Evolutionary conservation across 2,113 vertebrate genomes (phyloP).

Genomic region (Melanerpes aurifrons): DNA sequence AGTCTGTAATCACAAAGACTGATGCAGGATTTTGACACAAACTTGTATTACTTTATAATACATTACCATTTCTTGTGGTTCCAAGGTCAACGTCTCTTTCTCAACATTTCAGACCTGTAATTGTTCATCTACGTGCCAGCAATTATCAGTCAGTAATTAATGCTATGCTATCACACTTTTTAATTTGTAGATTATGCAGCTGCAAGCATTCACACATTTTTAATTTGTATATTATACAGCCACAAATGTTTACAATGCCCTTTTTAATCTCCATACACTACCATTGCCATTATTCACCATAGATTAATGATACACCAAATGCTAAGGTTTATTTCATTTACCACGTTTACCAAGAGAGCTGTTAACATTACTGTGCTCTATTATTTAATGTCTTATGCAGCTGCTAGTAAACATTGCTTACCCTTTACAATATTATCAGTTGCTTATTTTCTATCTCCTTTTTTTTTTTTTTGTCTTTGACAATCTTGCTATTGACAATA

Average conservation of each 20-base stretch:
- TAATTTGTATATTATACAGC: constrained; percentile 89
- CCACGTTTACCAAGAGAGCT: constrained; percentile 84
- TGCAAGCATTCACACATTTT: constrained; percentile 83
- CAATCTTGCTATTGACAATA: constrained; percentile 49
- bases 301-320: constrained; percentile 82
- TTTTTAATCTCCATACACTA: constrained; percentile 88
- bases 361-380: constrained; percentile 84
- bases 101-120: constrained; percentile 83
- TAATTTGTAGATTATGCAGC: constrained; percentile 90
- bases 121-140: constrained; percentile 85
- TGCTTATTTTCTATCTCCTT: constrained; percentile 37
- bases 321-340: constrained; percentile 84
- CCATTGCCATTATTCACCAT: constrained; percentile 82
- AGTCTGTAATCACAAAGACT: constrained; percentile 48
- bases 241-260: constrained; percentile 90
- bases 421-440: constrained; percentile 79
- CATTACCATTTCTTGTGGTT: constrained; percentile 79
- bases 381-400: constrained; percentile 83
- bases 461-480: not conserved
- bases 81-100: constrained; percentile 86
- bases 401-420: constrained; percentile 81
- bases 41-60: constrained; percentile 74
- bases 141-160: constrained; percentile 88
- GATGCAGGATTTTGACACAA: constrained; percentile 70
- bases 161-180: constrained; percentile 85